These are phyloP conservation scores for Cliona cf. orientalis DNA, from an alignment of 37 sponge, comb jelly and placozoan species.

Conservation along the genomic window DNA sequence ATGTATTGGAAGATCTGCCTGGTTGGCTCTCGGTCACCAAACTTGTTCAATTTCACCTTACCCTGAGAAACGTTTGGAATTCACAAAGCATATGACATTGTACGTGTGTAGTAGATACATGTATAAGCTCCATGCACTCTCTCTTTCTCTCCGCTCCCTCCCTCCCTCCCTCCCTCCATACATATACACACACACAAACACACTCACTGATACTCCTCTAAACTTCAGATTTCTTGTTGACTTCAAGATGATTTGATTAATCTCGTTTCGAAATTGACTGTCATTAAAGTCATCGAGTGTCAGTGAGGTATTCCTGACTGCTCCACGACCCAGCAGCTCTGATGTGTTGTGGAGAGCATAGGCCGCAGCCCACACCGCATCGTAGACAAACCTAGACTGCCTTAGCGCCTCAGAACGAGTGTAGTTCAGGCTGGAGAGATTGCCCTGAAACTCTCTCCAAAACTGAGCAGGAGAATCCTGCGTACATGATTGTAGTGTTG, in stretches of 20 bases:
- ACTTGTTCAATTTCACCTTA: constrained; percentile 22
- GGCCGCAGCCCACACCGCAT: constrained; percentile 66
- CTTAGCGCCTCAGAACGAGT: constrained; percentile 24
- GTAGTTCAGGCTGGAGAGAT: constrained; percentile 29
- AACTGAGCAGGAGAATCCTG: constrained; percentile 30
- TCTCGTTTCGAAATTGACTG: constrained; percentile 1
- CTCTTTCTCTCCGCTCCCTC: too few relatives aligned
- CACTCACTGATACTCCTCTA: constrained; percentile 61
- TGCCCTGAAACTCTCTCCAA: constrained; percentile 8
- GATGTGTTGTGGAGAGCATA: constrained; percentile 32
- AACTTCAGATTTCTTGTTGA: constrained; percentile 11
- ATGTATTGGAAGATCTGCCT: constrained; percentile 41
- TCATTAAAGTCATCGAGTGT: constrained; percentile 22
- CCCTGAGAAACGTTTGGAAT: constrained; percentile 24
- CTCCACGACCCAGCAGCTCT: constrained; percentile 1
- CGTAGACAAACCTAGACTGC: constrained; percentile 36
- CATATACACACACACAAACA: not conserved
- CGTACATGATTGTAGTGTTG: not conserved
- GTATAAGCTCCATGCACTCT: too few relatives aligned
- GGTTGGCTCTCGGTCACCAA: constrained; percentile 52
- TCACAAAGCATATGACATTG: not conserved
- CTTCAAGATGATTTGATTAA: constrained; percentile 9
- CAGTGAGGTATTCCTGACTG: not conserved
- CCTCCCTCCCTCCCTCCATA: not conserved
- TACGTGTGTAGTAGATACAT: too few relatives aligned